A percentile compares a stretch with the other conserved stretches of the same genome.
phyloP scores from a whole-genome alignment of 2,888 invertebrate genomes.

The Napeogenes inachia region DNA sequence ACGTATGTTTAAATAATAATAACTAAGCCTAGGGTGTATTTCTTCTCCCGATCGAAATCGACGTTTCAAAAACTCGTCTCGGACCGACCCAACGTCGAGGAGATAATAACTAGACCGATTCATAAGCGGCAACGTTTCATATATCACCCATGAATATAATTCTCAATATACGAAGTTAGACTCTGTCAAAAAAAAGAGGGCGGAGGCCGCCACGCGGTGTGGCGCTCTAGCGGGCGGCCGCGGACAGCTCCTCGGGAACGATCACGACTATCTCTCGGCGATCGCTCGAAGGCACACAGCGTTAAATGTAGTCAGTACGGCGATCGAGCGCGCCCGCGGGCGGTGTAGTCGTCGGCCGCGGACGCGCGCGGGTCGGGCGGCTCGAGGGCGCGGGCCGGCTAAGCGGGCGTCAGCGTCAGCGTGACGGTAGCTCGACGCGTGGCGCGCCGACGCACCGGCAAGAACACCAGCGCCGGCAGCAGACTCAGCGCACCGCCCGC shows the following conservation, averaged over 20 bases:
- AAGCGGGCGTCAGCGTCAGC: conserved; percentile 95
- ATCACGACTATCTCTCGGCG: conserved; percentile 80
- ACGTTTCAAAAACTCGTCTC: conserved; percentile 76
- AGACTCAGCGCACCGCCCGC: conserved; percentile 80
- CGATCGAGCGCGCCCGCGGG: conserved; percentile 63
- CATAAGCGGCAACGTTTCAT: conserved; percentile 77
- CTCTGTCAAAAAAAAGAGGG: conserved; percentile 62
- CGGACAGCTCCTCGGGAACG: conserved; percentile 68
- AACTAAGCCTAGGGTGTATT: conserved; percentile 74
- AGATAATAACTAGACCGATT: conserved; percentile 74
- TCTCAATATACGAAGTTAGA: conserved; percentile 76
- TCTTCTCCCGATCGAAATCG: conserved; percentile 76
- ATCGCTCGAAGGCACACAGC: conserved; percentile 92
- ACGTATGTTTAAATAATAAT: conserved; percentile 65
- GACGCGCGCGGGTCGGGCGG: conserved; percentile 44
- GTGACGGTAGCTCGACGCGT: conserved; percentile 92
- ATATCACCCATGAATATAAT: conserved; percentile 78
- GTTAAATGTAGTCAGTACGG: conserved; percentile 79
- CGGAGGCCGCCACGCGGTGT: conserved; percentile 64
- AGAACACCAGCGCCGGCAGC: conserved; percentile 93
- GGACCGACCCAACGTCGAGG: conserved; percentile 75
- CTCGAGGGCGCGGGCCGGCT: conserved; percentile 54
- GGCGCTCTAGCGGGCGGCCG: conserved; percentile 62
- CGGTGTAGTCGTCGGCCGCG: conserved; percentile 53
- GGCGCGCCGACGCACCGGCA: conserved; percentile 93